Evolutionary conservation across 2,888 invertebrate genomes (phyloP), one percentile per base, ranked within the genome.

Genomic region (Hirtodrosophila alboralis): DNA sequence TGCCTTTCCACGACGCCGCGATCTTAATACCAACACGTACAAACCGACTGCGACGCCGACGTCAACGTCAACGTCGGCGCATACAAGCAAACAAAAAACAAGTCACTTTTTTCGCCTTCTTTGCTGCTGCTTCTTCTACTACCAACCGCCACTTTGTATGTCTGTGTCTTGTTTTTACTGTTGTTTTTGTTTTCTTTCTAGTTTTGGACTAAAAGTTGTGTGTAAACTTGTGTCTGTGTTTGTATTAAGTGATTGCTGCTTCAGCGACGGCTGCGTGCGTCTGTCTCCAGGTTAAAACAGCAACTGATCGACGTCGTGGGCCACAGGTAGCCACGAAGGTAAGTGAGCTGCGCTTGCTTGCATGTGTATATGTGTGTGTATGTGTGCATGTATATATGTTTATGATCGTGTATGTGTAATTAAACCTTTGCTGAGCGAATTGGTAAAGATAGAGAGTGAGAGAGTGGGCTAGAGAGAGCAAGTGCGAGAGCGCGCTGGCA

Each of bases 131-230:
- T 71, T 75, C 68, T 59, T 59, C 75, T 69, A 56, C 75, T 54
- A 73, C 73, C 54, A 64, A 51, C 52, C 43, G 61, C 59, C 66
- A 75, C 73, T 71, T 74, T 51, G 49, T 45, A 14, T 56, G 31
- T 54, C 28, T 51, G 47, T 57, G 48, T 62, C 36, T 63, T 34
- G 52, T 44, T 44, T 63, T 69, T 62, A 60, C 57, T 76, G 69
- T 72, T 66, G 69, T 71, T 75, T 72, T 68, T 78, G 72, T 83
- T 73, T 79, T 78, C 72, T 80, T 80, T 83, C 79, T 83, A 83
- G 86, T 83, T 83, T 83, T 66, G 41, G 62, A 68, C 72, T 62
- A 62, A 71, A 56, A 66, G 51, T 49, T 66, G 58, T 63, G 53
- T 68, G n/a, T n/a, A n/a, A n/a, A 45, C 28, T 14, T 56, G 44